Base-by-base conservation (phyloP, 2,113 vertebrate species). In the Anthoscopus minutus region DNA sequence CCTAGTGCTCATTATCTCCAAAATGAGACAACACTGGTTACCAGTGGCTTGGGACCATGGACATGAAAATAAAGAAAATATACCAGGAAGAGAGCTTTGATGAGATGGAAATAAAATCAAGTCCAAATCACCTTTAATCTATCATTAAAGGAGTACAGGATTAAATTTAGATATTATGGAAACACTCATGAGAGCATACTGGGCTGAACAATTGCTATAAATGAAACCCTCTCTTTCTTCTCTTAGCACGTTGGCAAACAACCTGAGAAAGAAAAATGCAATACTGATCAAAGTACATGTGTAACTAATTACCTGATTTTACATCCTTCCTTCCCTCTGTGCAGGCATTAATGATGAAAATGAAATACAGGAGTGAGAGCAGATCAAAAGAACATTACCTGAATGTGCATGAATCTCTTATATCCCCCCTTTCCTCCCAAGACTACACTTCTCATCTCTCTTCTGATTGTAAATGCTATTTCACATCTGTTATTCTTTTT, bases 331-430 rank as follows among this genome's bases (percentile, higher is more conserved):
- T 73, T n/a, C 53, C 70, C 47, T 74, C 61, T 88, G 74, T 61
- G 53, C 47, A 80, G 44, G 51, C 64, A 50, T 81, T 92, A 85
- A 84, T 76, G 86, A 94, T 76, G 86, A 94, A 40, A 73, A 38
- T 21, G 65, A 88, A 93, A 85, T 48, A 50, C 48, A 45, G 45
- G 33, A 80, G 16, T 81, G 88, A 88, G 62, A 37, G 45, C 47
- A 94, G 90, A 97, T 97, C 90, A 97, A 96, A 97, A 81, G 74
- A 82, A 44, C 18, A 44, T 86, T 94, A 88, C 61, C 70, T 90
- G 91, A 45, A 80, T 57, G 37, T 70, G 27, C 18, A 69, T 1
- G 0, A 54, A 72, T 86, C 51, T 84, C 64, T 71, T 35, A 30
- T 30, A 67, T 21, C 2, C 7, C 18, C 6, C 7, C 9, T 66